Evolutionary conservation across 2,888 invertebrate genomes (phyloP), one percentile per base, ranked within the genome.

Genomic region (Poecilobothrus nobilitatus): DNA sequence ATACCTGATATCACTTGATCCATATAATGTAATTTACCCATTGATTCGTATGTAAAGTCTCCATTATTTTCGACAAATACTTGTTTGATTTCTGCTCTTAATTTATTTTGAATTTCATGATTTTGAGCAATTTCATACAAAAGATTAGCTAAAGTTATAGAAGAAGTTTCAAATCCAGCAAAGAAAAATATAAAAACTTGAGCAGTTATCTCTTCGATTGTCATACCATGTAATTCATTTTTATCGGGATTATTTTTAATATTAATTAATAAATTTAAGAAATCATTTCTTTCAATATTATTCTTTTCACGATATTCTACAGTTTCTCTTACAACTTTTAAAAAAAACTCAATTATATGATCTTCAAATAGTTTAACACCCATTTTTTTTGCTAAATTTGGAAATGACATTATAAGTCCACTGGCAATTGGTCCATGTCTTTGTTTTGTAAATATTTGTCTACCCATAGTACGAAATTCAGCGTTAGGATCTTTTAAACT

Each of bases 151-250:
- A 88, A 83, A 0, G 86, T 84, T 0, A 87, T 84, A 0, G 88
- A 87, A 0, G 87, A 86, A 0, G 89, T 87, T 76, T 87, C 87
- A 72, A 88, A 86, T 0, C 89, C 89, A 18, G 87, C 79, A 34
- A 79, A 65, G 15, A 80, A 74, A 66, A 80, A 81, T 4, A 76
- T 74, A 71, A 81, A 82, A 0, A 77, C 75, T 63, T 81, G 80
- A 0, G 81, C 81, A 0, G 79, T 76, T n/a, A 82, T 76, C 70
- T 80, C 75, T 22, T 78, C 76, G 4, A 72, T 70, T 0, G 81
- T 70, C 3, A 74, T 68, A 9, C 70, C 68, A 18, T 67, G 63
- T 15, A 66, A 67, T 1, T 74, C 69, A 3, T 74, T 67, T 63
- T 78, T 78, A 1, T 69, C 66, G 34, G 72, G 73, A 69, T 83